Evolutionary conservation across 1,140 invertebrate species (phyloP).

Genomic region (Macrostomum lignano): DNA sequence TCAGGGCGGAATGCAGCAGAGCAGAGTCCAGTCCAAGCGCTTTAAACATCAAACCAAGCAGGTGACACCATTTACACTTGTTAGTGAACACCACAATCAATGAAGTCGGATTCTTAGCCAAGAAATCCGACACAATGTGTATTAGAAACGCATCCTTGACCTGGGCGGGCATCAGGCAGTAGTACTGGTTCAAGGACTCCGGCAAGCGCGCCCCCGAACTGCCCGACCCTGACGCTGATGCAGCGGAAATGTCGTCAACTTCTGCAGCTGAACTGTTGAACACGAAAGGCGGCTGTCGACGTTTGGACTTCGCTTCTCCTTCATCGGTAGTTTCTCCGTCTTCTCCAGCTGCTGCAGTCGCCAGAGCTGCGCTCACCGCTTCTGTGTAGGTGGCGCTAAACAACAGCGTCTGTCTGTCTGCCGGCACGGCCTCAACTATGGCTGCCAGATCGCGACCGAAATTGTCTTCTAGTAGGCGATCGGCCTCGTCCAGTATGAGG

Average conservation of each 20-base stretch:
- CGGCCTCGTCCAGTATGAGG: slow-evolving; percentile 27
- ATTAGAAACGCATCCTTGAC: slow-evolving; percentile 74
- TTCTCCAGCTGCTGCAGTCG: slow-evolving; percentile 2
- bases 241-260: too few relatives aligned
- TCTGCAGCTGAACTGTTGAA: too few relatives aligned
- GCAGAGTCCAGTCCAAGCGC: neutral
- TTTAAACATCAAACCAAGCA: slow-evolving; percentile 4
- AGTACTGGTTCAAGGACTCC: slow-evolving; percentile 54
- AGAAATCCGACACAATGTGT: slow-evolving; percentile 49
- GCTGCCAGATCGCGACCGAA: slow-evolving; percentile 24
- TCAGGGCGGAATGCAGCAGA: slow-evolving; percentile 28
- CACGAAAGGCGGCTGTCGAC: too few relatives aligned
- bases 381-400: slow-evolving; percentile 28
- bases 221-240: too few relatives aligned
- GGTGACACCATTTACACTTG: slow-evolving; percentile 47
- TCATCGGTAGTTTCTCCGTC: slow-evolving; percentile 8
- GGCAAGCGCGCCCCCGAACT: slow-evolving; percentile 60
- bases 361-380: slow-evolving; percentile 11
- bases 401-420: slow-evolving; percentile 24
- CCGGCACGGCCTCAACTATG: slow-evolving; percentile 20
- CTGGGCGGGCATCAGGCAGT: slow-evolving; percentile 56
- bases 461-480: slow-evolving; percentile 26
- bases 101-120: slow-evolving; percentile 38
- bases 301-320: slow-evolving; percentile 37
- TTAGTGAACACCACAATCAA: slow-evolving; percentile 72